A percentile compares a stretch with the other conserved stretches of the same genome.
These are phyloP conservation scores for Resseliella maxima DNA, from an alignment of 2,888 invertebrate species.

Conservation along the genomic window DNA sequence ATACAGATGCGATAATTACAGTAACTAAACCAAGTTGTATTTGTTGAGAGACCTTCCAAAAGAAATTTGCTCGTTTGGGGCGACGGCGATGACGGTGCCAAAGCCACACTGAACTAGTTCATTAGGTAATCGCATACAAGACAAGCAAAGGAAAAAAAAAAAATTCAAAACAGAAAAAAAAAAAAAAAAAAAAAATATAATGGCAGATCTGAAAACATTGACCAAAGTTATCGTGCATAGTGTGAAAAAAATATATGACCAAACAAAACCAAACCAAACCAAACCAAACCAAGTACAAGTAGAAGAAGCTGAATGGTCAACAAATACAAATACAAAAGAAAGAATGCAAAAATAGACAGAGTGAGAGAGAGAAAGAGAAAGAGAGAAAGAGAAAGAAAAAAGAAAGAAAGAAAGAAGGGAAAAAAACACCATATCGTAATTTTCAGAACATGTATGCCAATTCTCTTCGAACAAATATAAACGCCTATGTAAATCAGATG, in stretches of 20 bases:
- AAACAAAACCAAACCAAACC: neutral
- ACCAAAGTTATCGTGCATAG: no score
- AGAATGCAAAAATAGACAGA: no score
- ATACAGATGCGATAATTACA: slow-evolving; percentile 54
- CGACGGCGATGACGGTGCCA: neutral
- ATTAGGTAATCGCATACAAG: slow-evolving; percentile 5
- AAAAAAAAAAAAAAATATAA: neutral
- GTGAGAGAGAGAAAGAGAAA: no score
- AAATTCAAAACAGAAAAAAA: neutral
- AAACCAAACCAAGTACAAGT: no score
- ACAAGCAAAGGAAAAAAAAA: neutral
- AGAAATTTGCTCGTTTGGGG: neutral
- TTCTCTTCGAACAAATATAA: neutral
- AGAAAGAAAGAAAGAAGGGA: no score
- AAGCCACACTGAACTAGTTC: slow-evolving; percentile 35
- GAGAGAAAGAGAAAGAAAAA: no score
- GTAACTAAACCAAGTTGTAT: neutral
- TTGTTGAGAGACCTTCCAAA: neutral
- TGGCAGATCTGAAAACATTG: neutral
- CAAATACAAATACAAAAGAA: no score
- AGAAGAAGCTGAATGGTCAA: neutral
- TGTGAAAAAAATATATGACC: no score
- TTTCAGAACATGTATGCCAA: neutral
- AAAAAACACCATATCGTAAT: neutral
- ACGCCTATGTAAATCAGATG: slow-evolving; percentile 14